Evolutionary conservation across 1,140 invertebrate genomes (phyloP).

Genomic region (Portunus trituberculatus): DNA sequence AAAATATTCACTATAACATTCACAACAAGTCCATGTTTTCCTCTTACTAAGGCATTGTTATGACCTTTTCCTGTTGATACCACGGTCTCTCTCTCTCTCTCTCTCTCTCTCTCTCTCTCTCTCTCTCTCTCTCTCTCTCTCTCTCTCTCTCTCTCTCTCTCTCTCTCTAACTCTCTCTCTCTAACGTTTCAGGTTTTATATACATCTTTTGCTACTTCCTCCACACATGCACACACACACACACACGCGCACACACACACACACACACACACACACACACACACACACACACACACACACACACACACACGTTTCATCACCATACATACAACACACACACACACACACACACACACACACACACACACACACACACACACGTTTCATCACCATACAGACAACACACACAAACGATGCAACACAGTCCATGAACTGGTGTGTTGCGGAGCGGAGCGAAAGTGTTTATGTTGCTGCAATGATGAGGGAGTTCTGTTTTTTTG

Average conservation of each 20-base stretch:
- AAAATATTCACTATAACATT: no score
- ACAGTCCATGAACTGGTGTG: neutral
- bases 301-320: neutral
- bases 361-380: conserved; percentile 11
- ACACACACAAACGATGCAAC: neutral
- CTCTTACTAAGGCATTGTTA: neutral
- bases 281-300: neutral
- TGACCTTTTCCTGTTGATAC: neutral
- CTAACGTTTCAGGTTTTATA: no score
- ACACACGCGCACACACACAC: neutral
- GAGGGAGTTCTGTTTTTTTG: neutral
- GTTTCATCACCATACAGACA: neutral
- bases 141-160: no score
- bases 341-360: conserved; percentile 8
- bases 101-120: no score
- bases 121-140: no score
- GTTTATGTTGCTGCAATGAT: neutral
- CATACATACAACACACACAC: neutral
- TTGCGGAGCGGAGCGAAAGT: neutral
- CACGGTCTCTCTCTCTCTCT: neutral
- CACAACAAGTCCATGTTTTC: no score
- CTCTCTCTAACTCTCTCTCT: no score
- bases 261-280: neutral
- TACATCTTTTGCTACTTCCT: no score
- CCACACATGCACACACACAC: neutral